Evolutionary conservation across 2,797 vertebrate genomes (phyloP).

Genomic region (Scarus forsteni): DNA sequence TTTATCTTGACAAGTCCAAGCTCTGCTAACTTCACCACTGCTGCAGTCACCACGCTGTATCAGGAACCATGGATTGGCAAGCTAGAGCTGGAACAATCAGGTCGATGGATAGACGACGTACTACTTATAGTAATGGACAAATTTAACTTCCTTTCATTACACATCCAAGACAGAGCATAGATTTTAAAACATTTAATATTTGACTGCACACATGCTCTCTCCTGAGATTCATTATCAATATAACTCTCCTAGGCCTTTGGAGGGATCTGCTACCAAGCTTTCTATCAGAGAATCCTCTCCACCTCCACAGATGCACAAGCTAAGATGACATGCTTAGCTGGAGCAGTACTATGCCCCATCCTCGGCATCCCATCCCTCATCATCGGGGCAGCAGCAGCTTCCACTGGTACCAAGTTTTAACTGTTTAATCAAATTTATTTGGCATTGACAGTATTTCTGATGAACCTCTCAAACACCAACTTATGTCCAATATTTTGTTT

Average conservation of each 20-base stretch:
- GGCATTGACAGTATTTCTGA: background rate
- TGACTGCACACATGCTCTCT: too few relatives aligned
- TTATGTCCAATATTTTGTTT: background rate
- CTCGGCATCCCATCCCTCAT: slow-evolving; percentile 61
- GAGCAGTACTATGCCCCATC: slow-evolving; percentile 36
- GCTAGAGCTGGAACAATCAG: slow-evolving; percentile 68
- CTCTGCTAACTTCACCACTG: slow-evolving; percentile 70
- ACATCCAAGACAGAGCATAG: background rate
- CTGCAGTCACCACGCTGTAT: slow-evolving; percentile 66
- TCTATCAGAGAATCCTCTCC: slow-evolving; percentile 68
- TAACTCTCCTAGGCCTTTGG: slow-evolving; percentile 36
- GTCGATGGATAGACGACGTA: slow-evolving; percentile 79
- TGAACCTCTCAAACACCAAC: background rate
- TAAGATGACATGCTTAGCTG: slow-evolving; percentile 58
- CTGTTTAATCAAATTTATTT: background rate
- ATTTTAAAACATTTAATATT: background rate
- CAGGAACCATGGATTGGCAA: slow-evolving; percentile 82
- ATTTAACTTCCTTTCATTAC: background rate
- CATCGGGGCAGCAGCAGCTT: slow-evolving; percentile 59
- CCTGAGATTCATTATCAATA: background rate
- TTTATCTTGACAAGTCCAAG: slow-evolving; percentile 78
- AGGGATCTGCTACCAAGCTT: slow-evolving; percentile 62
- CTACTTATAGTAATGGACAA: slow-evolving; percentile 51
- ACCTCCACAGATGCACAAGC: slow-evolving; percentile 47
- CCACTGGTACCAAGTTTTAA: slow-evolving; percentile 29